phyloP scores from a whole-genome alignment of 2,888 invertebrate species.

The Hartigia nigra region DNA sequence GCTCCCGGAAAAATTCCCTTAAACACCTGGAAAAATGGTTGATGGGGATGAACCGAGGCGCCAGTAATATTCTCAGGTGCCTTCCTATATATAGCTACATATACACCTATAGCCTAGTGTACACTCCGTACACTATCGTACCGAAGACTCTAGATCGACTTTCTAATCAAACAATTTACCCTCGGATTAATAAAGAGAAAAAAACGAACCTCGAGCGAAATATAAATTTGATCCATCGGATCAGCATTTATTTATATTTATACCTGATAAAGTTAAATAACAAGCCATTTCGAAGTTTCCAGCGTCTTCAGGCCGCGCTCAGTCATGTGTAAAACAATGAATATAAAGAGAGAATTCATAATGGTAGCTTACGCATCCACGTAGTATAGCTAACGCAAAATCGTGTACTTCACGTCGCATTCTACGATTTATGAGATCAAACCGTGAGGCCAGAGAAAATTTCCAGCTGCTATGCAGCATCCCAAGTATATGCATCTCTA shows the following conservation, averaged over 20 bases:
- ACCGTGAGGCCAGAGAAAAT: not conserved
- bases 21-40: constrained; percentile 11
- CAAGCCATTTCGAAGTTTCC: not conserved
- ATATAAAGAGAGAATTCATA: not conserved
- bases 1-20: constrained; percentile 27
- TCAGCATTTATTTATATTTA: not conserved
- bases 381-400: constrained; percentile 46
- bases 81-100: not conserved
- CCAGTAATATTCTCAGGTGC: not conserved
- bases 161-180: not conserved
- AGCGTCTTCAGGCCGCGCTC: not conserved
- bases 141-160: not conserved
- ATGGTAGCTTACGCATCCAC: constrained; percentile 33
- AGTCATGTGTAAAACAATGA: not conserved
- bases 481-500: not conserved
- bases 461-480: not conserved
- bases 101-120: not conserved
- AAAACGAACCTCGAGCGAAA: not conserved
- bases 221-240: not conserved
- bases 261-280: not conserved
- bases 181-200: not conserved
- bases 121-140: no score
- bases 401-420: constrained; percentile 26
- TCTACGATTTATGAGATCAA: constrained; percentile 8
- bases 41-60: not conserved